phyloP scores from a whole-genome alignment of 30 jellyfish, hydroid and myxozoan genomes.

The Turritopsis dohrnii region DNA sequence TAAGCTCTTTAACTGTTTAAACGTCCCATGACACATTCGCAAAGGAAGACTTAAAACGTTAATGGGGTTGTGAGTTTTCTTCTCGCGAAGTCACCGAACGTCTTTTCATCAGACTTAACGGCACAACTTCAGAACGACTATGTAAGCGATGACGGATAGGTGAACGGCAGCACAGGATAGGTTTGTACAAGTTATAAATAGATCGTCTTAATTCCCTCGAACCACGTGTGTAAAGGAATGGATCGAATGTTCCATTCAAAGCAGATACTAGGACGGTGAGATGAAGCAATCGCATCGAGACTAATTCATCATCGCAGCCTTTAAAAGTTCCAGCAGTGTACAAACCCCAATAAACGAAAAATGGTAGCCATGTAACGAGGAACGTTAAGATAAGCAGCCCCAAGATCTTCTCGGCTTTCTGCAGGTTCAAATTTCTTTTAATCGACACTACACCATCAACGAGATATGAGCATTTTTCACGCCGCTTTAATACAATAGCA shows the following conservation, averaged over 20 bases:
- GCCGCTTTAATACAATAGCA: slow-evolving; percentile 57
- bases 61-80: not conserved
- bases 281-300: slow-evolving; percentile 48
- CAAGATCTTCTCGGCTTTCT: slow-evolving; percentile 74
- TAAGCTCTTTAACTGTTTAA: too few relatives aligned
- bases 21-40: too few relatives aligned
- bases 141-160: not conserved
- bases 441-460: slow-evolving; percentile 35
- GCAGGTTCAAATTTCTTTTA: slow-evolving; percentile 40
- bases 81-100: not conserved
- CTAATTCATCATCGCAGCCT: slow-evolving; percentile 28
- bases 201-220: slow-evolving; percentile 25
- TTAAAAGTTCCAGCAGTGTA: slow-evolving; percentile 35
- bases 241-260: slow-evolving; percentile 63
- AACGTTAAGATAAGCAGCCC: slow-evolving; percentile 58
- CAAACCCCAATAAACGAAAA: slow-evolving; percentile 59
- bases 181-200: not conserved
- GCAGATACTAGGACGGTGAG: slow-evolving; percentile 67
- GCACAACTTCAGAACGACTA: not conserved
- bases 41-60: too few relatives aligned
- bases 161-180: not conserved
- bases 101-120: not conserved
- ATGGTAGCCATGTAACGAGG: slow-evolving; percentile 78
- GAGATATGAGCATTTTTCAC: slow-evolving; percentile 30
- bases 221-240: slow-evolving; percentile 64